Evolutionary conservation across 2,888 invertebrate genomes (phyloP).

Genomic region (Gnatocerus cornutus): DNA sequence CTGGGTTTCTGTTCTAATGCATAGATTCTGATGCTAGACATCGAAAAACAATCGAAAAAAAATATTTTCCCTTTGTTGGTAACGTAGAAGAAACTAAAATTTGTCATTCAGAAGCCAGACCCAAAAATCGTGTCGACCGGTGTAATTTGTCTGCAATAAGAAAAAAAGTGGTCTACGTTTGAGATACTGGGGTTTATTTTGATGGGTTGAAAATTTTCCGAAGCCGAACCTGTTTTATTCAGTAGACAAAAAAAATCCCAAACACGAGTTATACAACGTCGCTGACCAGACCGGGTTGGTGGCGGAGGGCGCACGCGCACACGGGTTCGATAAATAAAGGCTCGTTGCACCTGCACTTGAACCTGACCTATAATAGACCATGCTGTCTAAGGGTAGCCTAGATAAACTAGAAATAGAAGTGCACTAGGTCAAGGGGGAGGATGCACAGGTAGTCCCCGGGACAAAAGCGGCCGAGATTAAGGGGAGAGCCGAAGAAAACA

Average conservation of each 20-base stretch:
- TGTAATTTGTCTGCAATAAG: too few species aligned
- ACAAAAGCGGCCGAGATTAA: conserved; percentile 6
- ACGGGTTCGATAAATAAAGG: conserved; percentile 60
- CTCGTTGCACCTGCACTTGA: conserved; percentile 70
- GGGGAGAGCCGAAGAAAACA: conserved; percentile 26
- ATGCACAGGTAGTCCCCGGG: conserved; percentile 23
- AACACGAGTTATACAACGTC: conserved; percentile 25
- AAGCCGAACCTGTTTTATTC: conserved; percentile 31
- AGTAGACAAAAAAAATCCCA: conserved; percentile 33
- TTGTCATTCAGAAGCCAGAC: too few species aligned
- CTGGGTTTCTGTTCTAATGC: too few species aligned
- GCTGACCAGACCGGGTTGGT: conserved; percentile 43
- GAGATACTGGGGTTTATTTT: neutral
- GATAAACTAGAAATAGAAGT: conserved; percentile 62
- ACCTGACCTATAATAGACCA: conserved; percentile 70
- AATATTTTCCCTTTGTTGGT: too few species aligned
- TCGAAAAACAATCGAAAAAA: too few species aligned
- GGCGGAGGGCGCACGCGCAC: conserved; percentile 61
- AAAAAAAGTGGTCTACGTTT: too few species aligned
- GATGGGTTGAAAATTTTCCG: conserved; percentile 6
- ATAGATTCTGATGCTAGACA: too few species aligned
- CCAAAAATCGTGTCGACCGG: too few species aligned
- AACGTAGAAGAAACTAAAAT: too few species aligned
- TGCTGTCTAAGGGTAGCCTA: conserved; percentile 66
- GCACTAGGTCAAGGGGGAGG: conserved; percentile 59